Evolutionary conservation across 2,888 invertebrate species (phyloP).

Genomic region (Microctonus brassicae): DNA sequence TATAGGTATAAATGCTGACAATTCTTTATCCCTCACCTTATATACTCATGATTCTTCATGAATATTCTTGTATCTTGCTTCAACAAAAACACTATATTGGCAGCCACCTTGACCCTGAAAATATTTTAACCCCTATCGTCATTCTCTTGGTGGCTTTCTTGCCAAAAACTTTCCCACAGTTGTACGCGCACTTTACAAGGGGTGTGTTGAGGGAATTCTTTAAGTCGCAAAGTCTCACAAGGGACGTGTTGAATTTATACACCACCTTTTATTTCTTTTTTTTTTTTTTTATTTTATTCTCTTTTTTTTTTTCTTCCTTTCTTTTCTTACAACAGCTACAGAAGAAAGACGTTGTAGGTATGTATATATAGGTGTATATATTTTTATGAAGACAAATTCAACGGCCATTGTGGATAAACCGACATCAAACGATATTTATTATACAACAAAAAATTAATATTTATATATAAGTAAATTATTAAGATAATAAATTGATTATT

Average conservation of each 20-base stretch:
- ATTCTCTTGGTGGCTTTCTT: conserved; percentile 42
- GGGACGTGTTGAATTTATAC: not conserved
- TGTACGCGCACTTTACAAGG: conserved; percentile 17
- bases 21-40: conserved; percentile 21
- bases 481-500: too few species aligned
- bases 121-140: conserved; percentile 51
- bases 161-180: conserved; percentile 50
- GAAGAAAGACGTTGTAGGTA: not conserved
- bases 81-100: conserved; percentile 33
- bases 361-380: not conserved
- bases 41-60: not conserved
- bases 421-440: not conserved
- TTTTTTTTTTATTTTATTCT: not conserved
- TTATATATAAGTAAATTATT: too few species aligned
- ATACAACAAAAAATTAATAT: too few species aligned
- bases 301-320: not conserved
- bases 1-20: conserved; percentile 18
- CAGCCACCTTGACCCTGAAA: conserved; percentile 55
- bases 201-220: conserved; percentile 33
- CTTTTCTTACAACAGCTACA: not conserved
- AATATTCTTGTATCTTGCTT: conserved; percentile 34
- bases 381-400: not conserved
- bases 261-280: not conserved
- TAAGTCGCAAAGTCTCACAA: conserved; percentile 46
- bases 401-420: not conserved